A percentile compares a stretch with the other conserved stretches of the same genome.
phyloP scores from a whole-genome alignment of 2,113 vertebrate genomes.

The Syrrhaptes paradoxus region DNA sequence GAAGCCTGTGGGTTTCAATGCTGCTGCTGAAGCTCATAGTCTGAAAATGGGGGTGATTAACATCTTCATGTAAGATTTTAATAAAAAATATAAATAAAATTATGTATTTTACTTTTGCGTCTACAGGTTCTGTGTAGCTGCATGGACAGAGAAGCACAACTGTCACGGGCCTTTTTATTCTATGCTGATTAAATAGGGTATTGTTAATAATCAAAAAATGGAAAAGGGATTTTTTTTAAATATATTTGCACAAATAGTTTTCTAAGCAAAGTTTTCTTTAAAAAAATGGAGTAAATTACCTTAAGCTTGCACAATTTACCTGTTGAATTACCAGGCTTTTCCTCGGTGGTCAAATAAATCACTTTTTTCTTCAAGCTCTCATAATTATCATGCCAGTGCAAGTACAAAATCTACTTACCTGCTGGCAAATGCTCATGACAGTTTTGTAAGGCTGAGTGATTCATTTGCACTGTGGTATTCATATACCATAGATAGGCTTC shows the following conservation, averaged over 20 bases:
- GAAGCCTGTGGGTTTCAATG: not conserved
- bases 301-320: not conserved
- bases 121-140: not conserved
- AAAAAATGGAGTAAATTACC: conserved; percentile 10
- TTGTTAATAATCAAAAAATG: not conserved
- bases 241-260: not conserved
- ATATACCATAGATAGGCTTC: conserved; percentile 59
- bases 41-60: not conserved
- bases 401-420: conserved; percentile 32
- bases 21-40: not conserved
- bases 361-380: not conserved
- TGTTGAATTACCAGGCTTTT: not conserved
- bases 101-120: not conserved
- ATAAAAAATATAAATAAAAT: not conserved
- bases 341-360: not conserved
- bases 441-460: conserved; percentile 50
- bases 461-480: conserved; percentile 69
- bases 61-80: not conserved
- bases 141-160: not conserved
- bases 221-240: not conserved
- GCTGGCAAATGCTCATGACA: not conserved
- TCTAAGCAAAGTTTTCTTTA: not conserved
- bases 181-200: not conserved
- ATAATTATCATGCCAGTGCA: not conserved
- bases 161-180: not conserved